Evolutionary conservation across 2,888 invertebrate genomes (phyloP).

Genomic region (Plebejus melissa): DNA sequence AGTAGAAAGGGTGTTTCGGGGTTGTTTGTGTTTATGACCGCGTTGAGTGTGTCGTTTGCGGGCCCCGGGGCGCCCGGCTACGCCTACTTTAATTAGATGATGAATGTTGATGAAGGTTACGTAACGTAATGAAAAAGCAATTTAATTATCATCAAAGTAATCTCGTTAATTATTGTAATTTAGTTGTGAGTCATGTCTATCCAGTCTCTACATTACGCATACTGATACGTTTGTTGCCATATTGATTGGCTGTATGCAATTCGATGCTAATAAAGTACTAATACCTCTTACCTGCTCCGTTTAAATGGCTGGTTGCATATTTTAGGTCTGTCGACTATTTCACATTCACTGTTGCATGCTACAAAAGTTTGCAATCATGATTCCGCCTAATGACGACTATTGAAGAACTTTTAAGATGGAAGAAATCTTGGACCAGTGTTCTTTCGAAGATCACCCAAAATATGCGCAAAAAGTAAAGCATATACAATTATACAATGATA

Average conservation of each 20-base stretch:
- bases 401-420: background rate
- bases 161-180: slow-evolving; percentile 13
- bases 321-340: background rate
- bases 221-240: slow-evolving; percentile 7
- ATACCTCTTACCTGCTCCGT: background rate
- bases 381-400: background rate
- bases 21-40: slow-evolving; percentile 13
- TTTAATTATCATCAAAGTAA: slow-evolving; percentile 8
- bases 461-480: background rate
- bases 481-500: background rate
- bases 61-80: background rate
- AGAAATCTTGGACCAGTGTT: background rate
- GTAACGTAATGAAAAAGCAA: slow-evolving; percentile 14
- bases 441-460: background rate
- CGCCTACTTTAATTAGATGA: slow-evolving; percentile 17
- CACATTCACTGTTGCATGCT: background rate
- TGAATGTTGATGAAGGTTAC: slow-evolving; percentile 21
- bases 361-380: background rate
- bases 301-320: background rate
- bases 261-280: background rate
- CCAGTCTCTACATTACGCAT: background rate
- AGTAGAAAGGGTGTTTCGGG: slow-evolving; percentile 7
- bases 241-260: background rate
- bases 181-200: background rate
- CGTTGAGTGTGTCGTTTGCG: slow-evolving; percentile 6